Conservation (phyloP, 2,797 vertebrate genomes). For the Acrocephalus scirpaceus region DNA sequence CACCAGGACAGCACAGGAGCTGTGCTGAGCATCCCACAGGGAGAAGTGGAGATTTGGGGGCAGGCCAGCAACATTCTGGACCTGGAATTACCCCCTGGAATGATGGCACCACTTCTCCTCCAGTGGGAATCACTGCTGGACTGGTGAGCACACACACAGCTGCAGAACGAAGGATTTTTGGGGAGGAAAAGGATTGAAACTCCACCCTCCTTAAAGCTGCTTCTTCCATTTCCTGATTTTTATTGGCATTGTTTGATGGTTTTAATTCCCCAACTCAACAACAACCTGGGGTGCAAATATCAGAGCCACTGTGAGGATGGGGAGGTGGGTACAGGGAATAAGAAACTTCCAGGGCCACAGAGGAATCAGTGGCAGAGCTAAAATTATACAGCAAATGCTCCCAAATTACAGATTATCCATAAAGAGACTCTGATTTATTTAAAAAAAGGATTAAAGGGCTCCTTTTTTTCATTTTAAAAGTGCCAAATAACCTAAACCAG, state of each 20-base stretch:
- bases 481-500: background rate
- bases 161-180: background rate
- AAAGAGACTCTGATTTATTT: background rate
- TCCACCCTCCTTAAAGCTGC: background rate
- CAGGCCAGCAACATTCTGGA: background rate
- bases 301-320: background rate
- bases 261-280: background rate
- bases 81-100: background rate
- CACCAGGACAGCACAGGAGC: background rate
- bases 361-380: background rate
- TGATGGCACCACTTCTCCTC: background rate
- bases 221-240: background rate
- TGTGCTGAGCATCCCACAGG: background rate
- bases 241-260: background rate
- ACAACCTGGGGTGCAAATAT: background rate
- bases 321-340: background rate
- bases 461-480: background rate
- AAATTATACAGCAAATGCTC: background rate
- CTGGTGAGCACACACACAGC: background rate
- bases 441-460: background rate
- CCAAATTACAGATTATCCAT: background rate
- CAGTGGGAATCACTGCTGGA: background rate
- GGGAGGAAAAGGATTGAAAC: background rate
- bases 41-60: background rate
- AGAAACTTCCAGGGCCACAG: conserved; percentile 68